Conservation (phyloP, 2,888 invertebrate genomes). For the Notodonta dromedarius region DNA sequence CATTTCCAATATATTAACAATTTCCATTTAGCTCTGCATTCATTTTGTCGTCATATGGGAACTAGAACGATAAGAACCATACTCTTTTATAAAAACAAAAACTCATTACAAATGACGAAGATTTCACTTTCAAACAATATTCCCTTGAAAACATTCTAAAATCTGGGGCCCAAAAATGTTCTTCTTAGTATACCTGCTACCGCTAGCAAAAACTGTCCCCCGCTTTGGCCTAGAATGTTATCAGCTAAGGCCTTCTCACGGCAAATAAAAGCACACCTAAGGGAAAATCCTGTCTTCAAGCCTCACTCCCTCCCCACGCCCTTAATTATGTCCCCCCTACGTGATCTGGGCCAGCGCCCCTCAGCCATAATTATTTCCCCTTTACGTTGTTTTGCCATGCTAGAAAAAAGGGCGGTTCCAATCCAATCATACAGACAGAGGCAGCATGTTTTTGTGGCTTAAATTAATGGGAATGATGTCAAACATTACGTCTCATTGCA, state of each 20-base stretch:
- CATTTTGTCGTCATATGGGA: too few relatives aligned
- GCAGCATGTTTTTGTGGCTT: conserved; percentile 17
- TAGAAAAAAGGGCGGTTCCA: conserved; percentile 48
- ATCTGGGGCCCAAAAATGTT: not conserved
- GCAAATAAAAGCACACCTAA: conserved; percentile 45
- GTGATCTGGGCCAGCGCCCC: conserved; percentile 50
- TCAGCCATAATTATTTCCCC: conserved; percentile 63
- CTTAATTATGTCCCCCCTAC: conserved; percentile 60
- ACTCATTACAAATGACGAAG: too few relatives aligned
- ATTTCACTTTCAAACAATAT: too few relatives aligned
- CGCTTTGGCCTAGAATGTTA: conserved; percentile 20
- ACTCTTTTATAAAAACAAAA: too few relatives aligned
- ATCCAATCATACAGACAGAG: conserved; percentile 53
- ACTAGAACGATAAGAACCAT: too few relatives aligned
- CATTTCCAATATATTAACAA: too few relatives aligned
- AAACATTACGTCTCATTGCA: too few relatives aligned
- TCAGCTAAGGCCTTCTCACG: conserved; percentile 12
- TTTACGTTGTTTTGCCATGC: conserved; percentile 30
- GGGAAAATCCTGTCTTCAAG: conserved; percentile 44
- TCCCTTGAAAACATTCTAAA: too few relatives aligned
- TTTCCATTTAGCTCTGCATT: too few relatives aligned
- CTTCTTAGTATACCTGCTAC: not conserved
- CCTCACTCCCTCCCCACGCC: conserved; percentile 31
- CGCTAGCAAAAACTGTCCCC: not conserved
- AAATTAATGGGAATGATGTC: conserved; percentile 31